Evolutionary conservation across 2,113 vertebrate genomes (phyloP), one percentile per base, ranked within the genome.

Genomic region (Ciconia stormi): DNA sequence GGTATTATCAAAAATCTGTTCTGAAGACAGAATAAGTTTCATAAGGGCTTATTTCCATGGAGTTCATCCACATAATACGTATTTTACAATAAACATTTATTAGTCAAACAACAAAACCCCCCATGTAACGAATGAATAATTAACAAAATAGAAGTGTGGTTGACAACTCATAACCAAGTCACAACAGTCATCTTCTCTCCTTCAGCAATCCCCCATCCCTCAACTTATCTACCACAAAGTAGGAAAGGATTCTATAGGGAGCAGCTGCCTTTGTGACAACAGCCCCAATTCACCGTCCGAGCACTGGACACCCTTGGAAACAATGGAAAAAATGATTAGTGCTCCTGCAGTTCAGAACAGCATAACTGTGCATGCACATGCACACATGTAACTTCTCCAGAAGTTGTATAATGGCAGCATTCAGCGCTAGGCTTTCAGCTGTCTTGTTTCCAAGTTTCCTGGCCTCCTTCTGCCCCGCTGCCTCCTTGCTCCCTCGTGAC

Each of bases 281-380:
- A 77, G 49, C 32, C 46, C 10, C 6, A 5, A 32, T n/a, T 87
- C 34, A 65, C 13, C 32, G 8, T 65, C 36, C 19, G 9, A 92
- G 32, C 30, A 42, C 25, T 26, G 46, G 16, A 20, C 20, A 30
- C 1, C 10, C 10, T 17, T 74, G 38, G 34, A 59, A 90, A 92
- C 30, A 77, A n/a, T 4, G 11, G 22, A 66, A 79, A 46, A 59
- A 50, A 44, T 2, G 0, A 61, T 47, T 5, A 34, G 13, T 15
- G 11, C 11, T 69, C 16, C 56, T 50, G 27, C 19, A 61, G 44
- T 20, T 47, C 65, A 85, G 42, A 71, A 8, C 11, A 52, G 44
- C 22, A 8, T 21, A 26, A 74, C 20, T 34, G 13, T 6, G 40
- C 18, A 2, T 0, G 0, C 17, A 73, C 16, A 16, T 1, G 15